Evolutionary conservation across 53 echinoderm and acorn worm genomes (phyloP).

Genomic region (Temnopleurus reevesii): DNA sequence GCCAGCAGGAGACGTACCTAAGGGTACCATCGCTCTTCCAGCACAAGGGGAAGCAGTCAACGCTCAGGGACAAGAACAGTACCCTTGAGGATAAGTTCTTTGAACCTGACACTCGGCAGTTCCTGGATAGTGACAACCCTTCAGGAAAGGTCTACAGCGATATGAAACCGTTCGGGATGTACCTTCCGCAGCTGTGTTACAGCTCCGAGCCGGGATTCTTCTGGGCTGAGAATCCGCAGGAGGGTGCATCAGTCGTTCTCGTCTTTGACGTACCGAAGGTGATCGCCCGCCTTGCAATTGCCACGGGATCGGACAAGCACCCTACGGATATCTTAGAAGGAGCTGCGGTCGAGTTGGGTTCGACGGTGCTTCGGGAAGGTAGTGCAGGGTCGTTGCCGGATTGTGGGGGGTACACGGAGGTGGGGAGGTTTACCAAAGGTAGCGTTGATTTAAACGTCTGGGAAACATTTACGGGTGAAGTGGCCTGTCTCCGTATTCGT

Average conservation of each 20-base stretch:
- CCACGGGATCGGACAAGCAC: conserved; percentile 77
- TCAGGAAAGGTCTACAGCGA: conserved; percentile 79
- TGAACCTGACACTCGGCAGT: conserved; percentile 64
- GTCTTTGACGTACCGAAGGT: conserved; percentile 72
- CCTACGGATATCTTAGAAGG: conserved; percentile 69
- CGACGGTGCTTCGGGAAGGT: background rate
- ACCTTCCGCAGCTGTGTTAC: conserved; percentile 79
- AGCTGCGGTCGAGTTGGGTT: conserved; percentile 73
- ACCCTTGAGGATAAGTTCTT: conserved; percentile 75
- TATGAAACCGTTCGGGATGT: conserved; percentile 87
- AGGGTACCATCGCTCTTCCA: conserved; percentile 87
- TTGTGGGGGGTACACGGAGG: conserved; percentile 67
- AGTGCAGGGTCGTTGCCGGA: conserved; percentile 40
- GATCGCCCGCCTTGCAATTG: conserved; percentile 67
- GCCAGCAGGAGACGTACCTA: conserved; percentile 72
- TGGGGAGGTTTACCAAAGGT: conserved; percentile 72
- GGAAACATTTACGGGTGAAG: conserved; percentile 38
- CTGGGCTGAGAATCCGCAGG: conserved; percentile 79
- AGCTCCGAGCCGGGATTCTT: conserved; percentile 84
- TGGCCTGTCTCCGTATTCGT: conserved; percentile 72
- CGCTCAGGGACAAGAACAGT: conserved; percentile 78
- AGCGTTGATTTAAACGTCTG: conserved; percentile 66
- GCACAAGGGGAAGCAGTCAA: conserved; percentile 86
- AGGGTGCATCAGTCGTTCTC: conserved; percentile 67
- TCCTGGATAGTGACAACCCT: conserved; percentile 78